These are phyloP conservation scores for Cenopis cana DNA, from an alignment of 2,888 invertebrate genomes.

Conservation along the genomic window DNA sequence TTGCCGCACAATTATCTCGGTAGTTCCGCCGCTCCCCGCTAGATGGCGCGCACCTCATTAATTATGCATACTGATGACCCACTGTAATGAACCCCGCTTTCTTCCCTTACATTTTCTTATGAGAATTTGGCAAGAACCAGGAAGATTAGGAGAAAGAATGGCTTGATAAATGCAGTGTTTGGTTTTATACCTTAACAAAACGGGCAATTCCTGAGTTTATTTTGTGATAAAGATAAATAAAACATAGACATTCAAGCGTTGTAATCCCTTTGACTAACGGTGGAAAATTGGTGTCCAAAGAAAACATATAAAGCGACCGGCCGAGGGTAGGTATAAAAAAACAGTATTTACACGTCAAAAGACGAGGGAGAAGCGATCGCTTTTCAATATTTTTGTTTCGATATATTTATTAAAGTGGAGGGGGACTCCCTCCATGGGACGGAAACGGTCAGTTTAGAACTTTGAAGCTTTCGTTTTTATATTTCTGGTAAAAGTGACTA, in stretches of 20 bases:
- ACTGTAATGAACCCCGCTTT: slow-evolving; percentile 84
- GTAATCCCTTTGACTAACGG: slow-evolving; percentile 51
- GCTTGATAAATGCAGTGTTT: slow-evolving; percentile 64
- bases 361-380: slow-evolving; percentile 45
- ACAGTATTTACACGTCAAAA: slow-evolving; percentile 65
- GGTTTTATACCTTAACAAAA: slow-evolving; percentile 32
- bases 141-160: slow-evolving; percentile 70
- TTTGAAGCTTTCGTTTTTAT: slow-evolving; percentile 8
- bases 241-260: slow-evolving; percentile 47
- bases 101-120: slow-evolving; percentile 68
- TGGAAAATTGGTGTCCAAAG: slow-evolving; percentile 48
- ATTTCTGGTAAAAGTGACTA: neutral
- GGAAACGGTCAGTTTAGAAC: slow-evolving; percentile 15
- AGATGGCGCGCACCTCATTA: slow-evolving; percentile 85
- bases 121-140: slow-evolving; percentile 73
- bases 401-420: slow-evolving; percentile 36
- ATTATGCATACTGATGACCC: slow-evolving; percentile 93
- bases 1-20: slow-evolving; percentile 31
- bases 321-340: slow-evolving; percentile 54
- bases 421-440: slow-evolving; percentile 2
- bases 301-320: slow-evolving; percentile 49
- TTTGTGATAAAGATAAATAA: slow-evolving; percentile 51
- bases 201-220: slow-evolving; percentile 40
- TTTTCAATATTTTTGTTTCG: slow-evolving; percentile 41
- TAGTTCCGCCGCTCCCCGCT: slow-evolving; percentile 70